Conservation (phyloP, 2,797 vertebrate genomes). For the Benthosema pterotum region DNA sequence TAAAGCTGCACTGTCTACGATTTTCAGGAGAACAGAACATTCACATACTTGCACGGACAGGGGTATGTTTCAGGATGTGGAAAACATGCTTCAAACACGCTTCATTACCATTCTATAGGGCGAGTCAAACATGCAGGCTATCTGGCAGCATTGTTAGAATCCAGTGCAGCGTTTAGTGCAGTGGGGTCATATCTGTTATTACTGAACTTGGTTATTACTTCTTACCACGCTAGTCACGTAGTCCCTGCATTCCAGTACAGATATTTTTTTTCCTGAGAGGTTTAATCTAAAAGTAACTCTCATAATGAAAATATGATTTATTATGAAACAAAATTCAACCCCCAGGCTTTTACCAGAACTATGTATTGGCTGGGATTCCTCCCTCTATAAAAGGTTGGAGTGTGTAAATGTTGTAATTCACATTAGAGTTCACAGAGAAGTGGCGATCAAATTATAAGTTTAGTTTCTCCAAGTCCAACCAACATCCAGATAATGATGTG, state of each 20-base stretch:
- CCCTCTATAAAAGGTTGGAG: too few species aligned
- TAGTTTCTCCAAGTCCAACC: too few species aligned
- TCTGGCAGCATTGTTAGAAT: conserved; percentile 2
- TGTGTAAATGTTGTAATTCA: too few species aligned
- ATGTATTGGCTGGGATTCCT: too few species aligned
- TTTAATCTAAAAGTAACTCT: neutral
- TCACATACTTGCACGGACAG: too few species aligned
- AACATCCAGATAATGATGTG: too few species aligned
- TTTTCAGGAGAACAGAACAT: too few species aligned
- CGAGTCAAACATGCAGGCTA: neutral
- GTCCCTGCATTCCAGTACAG: neutral
- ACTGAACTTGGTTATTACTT: conserved; percentile 27
- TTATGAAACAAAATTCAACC: neutral
- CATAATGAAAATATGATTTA: neutral
- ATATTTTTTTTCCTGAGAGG: neutral
- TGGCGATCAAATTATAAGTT: too few species aligned
- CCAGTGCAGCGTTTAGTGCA: conserved; percentile 23
- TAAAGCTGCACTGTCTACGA: too few species aligned
- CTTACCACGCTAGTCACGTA: conserved; percentile 37
- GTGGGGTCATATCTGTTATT: conserved; percentile 22
- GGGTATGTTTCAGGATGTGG: conserved; percentile 2
- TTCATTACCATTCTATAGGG: too few species aligned
- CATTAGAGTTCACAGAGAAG: too few species aligned
- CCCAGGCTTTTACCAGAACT: too few species aligned
- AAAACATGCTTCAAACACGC: neutral